Evolutionary conservation across 2,113 vertebrate species (phyloP).

Genomic region (Heterocephalus glaber): DNA sequence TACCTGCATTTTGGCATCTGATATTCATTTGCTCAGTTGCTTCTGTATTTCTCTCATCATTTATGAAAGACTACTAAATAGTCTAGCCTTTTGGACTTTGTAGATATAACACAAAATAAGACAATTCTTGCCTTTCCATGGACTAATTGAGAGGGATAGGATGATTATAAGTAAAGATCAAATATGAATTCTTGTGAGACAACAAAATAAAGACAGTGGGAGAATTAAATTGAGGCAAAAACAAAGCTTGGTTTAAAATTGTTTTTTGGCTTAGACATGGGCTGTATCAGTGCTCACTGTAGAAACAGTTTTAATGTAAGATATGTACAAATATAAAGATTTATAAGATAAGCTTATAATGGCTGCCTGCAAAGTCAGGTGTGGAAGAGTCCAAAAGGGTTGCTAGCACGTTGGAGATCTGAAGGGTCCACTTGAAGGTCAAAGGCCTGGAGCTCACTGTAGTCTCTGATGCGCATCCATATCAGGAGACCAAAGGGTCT

Average conservation of each 20-base stretch:
- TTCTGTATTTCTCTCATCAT: not conserved
- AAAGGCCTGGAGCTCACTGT: not conserved
- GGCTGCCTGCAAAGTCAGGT: not conserved
- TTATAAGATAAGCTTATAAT: not conserved
- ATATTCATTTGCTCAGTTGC: not conserved
- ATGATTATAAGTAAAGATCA: not conserved
- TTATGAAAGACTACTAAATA: not conserved
- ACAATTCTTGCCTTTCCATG: not conserved
- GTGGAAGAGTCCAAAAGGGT: no score
- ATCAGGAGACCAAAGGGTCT: not conserved
- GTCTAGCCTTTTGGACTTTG: not conserved
- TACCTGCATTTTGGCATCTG: not conserved
- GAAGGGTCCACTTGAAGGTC: not conserved
- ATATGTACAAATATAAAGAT: not conserved
- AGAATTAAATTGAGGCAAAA: not conserved
- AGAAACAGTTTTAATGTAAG: not conserved
- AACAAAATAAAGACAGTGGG: not conserved
- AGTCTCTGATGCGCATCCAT: accelerated
- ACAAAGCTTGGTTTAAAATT: not conserved
- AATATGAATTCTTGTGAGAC: not conserved
- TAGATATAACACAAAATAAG: not conserved
- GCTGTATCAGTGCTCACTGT: not conserved
- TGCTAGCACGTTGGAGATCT: no score
- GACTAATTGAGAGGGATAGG: not conserved
- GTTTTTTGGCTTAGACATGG: not conserved